Base-by-base conservation (phyloP, 2,113 vertebrate species). In the Pangasianodon gigas region DNA sequence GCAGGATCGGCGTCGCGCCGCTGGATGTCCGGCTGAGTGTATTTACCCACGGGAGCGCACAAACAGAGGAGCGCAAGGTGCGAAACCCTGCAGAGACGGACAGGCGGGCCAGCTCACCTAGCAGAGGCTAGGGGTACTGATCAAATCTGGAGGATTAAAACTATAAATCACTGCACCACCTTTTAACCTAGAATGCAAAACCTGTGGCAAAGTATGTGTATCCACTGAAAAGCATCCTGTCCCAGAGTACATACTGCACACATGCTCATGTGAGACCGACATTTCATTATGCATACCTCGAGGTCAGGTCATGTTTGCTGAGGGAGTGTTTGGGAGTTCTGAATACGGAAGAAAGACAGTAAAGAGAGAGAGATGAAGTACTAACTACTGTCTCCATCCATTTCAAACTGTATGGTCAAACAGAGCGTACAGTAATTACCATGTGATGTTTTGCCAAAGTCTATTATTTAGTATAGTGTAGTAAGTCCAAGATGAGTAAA, bases 11-110 rank as follows among this genome's bases (percentile, higher is more conserved):
- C 88, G 90, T 79, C 84, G 51, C 60, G 86, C 87, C 69, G 87
- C 60, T 84, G 91, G 91, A 93, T 87, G 65, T 84, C 62, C 89
- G 51, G 81, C 87, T 46, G 86, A 87, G 90, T 88, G 90, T 11
- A 93, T 93, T 89, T 90, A 91, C 89, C 91, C 29, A 60, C 86
- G 91, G 89, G 89, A 88, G 89, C 62, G 29, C 18, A 79, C 58
- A 88, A 75, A 86, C 84, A 87, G 81, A 9, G 32, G 18, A 56
- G 74, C 48, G 44, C 77, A 74, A 84, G 69, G 88, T 89, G 88
- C 82, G 88, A 89, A 79, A 62, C 56, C 69, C 56, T 46, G 83
- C 29, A 1, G 58, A 74, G 80, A 46, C 44, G 18, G 26, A 6
- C 58, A 75, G n/a, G 19, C 65, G 67, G 10, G 2, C 6, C 46